A percentile compares a stretch with the other conserved stretches of the same genome.
Evolutionary conservation across 2,113 vertebrate genomes (phyloP).

Genomic region (Osmerus mordax): DNA sequence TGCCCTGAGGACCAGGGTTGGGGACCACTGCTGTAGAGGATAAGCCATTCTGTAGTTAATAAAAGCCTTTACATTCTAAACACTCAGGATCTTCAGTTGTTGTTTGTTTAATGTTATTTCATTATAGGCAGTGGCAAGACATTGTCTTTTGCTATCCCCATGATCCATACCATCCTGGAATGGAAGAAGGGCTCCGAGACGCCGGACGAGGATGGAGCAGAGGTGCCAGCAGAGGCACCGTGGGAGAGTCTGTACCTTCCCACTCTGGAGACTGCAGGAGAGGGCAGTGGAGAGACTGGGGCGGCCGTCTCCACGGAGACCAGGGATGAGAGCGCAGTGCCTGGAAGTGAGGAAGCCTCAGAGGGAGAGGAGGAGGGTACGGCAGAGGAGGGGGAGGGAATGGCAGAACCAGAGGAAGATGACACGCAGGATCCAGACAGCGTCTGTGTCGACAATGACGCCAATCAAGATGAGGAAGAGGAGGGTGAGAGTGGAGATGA

Average conservation of each 20-base stretch:
- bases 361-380: slow-evolving; percentile 10
- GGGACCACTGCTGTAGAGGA: too few relatives aligned
- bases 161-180: slow-evolving; percentile 89
- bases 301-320: not conserved
- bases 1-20: too few relatives aligned
- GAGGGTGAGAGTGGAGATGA: slow-evolving; percentile 28
- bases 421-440: slow-evolving; percentile 8
- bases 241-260: slow-evolving; percentile 54
- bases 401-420: not conserved
- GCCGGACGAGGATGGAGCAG: slow-evolving; percentile 31
- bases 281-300: not conserved
- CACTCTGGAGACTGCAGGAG: not conserved
- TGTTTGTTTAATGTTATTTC: not conserved
- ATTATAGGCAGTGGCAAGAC: slow-evolving; percentile 93
- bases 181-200: slow-evolving; percentile 73
- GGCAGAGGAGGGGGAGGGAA: slow-evolving; percentile 10
- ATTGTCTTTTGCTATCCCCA: slow-evolving; percentile 91
- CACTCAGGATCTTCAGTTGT: not conserved
- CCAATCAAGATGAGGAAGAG: slow-evolving; percentile 22
- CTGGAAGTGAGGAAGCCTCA: not conserved
- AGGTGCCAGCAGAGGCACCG: not conserved
- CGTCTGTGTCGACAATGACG: slow-evolving; percentile 36
- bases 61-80: not conserved
- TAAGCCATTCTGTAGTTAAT: too few relatives aligned
- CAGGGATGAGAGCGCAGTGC: not conserved